Evolutionary conservation across 2,113 vertebrate genomes (phyloP).

Genomic region (Heliornis fulica): DNA sequence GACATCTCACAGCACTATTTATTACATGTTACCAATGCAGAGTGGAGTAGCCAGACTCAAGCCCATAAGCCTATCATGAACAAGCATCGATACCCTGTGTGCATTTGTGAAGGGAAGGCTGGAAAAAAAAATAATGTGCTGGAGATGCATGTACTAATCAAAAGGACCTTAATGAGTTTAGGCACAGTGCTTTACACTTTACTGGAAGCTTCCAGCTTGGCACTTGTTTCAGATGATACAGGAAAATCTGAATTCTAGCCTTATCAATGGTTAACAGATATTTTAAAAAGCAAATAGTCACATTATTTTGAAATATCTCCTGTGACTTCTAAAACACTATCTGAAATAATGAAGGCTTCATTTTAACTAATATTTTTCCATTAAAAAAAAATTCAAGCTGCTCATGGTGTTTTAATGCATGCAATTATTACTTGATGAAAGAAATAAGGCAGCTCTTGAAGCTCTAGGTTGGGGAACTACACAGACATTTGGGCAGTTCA

Average conservation of each 20-base stretch:
- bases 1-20: not conserved
- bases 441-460: not conserved
- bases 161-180: not conserved
- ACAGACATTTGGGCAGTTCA: not conserved
- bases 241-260: not conserved
- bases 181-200: not conserved
- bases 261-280: not conserved
- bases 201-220: not conserved
- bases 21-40: not conserved
- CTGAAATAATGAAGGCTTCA: not conserved
- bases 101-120: not conserved
- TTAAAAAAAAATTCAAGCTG: not conserved
- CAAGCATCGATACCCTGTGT: accelerated
- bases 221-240: not conserved
- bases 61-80: not conserved
- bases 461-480: not conserved
- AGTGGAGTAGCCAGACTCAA: not conserved
- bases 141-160: not conserved
- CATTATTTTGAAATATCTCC: not conserved
- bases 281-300: not conserved
- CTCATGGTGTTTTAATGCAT: not conserved
- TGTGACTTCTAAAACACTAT: not conserved
- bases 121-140: not conserved
- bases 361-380: not conserved
- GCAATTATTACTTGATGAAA: not conserved